Evolutionary conservation across 2,797 vertebrate genomes (phyloP).

Genomic region (Coregonus suidteri): DNA sequence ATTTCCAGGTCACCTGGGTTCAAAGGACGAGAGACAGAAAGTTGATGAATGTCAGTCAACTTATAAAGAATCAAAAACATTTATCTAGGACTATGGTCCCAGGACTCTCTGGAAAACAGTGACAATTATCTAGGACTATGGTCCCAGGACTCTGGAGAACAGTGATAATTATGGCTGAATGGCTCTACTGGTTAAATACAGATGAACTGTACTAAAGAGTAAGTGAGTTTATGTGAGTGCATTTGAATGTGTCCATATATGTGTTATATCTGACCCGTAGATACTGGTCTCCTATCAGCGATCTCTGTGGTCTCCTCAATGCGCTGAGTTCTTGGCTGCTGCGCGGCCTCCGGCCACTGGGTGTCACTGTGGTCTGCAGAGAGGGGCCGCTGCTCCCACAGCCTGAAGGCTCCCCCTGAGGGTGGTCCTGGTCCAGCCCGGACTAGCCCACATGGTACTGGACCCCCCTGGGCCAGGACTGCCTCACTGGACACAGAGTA

Average conservation of each 20-base stretch:
- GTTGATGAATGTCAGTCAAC: background rate
- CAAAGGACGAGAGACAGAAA: slow-evolving; percentile 9
- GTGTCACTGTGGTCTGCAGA: slow-evolving; percentile 71
- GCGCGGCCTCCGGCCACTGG: slow-evolving; percentile 72
- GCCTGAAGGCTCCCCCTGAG: slow-evolving; percentile 51
- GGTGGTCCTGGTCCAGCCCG: slow-evolving; percentile 19
- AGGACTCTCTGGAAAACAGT: too few relatives aligned
- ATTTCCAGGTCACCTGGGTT: slow-evolving; percentile 71
- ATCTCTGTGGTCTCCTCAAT: slow-evolving; percentile 46
- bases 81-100: too few relatives aligned
- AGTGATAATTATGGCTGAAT: too few relatives aligned
- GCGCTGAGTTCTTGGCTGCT: slow-evolving; percentile 49
- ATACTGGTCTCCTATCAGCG: slow-evolving; percentile 61
- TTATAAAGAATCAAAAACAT: background rate
- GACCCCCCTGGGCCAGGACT: slow-evolving; percentile 57
- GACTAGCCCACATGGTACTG: slow-evolving; percentile 31
- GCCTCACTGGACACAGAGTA: slow-evolving; percentile 83
- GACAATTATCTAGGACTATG: too few relatives aligned
- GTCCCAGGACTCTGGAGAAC: too few relatives aligned
- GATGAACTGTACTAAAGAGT: too few relatives aligned
- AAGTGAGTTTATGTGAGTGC: background rate
- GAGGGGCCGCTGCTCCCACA: slow-evolving; percentile 67
- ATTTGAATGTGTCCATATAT: background rate
- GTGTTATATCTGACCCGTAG: slow-evolving; percentile 70
- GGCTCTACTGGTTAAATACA: too few relatives aligned